A percentile compares a stretch with the other conserved stretches of the same genome.
phyloP scores from a whole-genome alignment of 2,888 invertebrate species.

The Polydrusus tereticollis region DNA sequence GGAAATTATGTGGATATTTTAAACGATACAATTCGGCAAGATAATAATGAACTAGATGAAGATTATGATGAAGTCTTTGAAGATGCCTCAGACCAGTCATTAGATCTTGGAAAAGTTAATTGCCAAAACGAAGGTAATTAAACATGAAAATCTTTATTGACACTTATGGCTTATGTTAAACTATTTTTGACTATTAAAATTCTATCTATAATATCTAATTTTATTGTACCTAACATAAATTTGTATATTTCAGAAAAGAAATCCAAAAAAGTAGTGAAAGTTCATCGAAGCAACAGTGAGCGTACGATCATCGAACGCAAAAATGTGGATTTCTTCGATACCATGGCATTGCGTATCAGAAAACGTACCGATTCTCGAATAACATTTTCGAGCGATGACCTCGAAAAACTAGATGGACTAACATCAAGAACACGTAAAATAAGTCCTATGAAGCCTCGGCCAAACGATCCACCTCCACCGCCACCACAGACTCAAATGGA shows the following conservation, averaged over 20 bases:
- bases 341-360: slow-evolving; percentile 83
- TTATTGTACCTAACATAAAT: not conserved
- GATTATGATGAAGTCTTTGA: slow-evolving; percentile 50
- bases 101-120: not conserved
- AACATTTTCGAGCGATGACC: slow-evolving; percentile 70
- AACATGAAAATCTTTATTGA: too few species aligned
- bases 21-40: not conserved
- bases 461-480: slow-evolving; percentile 69
- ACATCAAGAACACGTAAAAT: slow-evolving; percentile 55
- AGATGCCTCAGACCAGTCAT: slow-evolving; percentile 39
- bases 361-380: slow-evolving; percentile 72
- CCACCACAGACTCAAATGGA: slow-evolving; percentile 57
- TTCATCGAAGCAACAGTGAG: slow-evolving; percentile 67
- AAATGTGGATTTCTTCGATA: slow-evolving; percentile 80
- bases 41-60: slow-evolving; percentile 15
- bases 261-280: slow-evolving; percentile 37
- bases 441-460: slow-evolving; percentile 60
- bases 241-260: not conserved
- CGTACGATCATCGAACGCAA: slow-evolving; percentile 61
- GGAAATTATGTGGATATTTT: slow-evolving; percentile 37
- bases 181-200: too few species aligned
- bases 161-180: too few species aligned
- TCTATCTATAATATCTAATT: not conserved
- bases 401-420: slow-evolving; percentile 61
- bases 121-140: not conserved